Evolutionary conservation across 1,140 invertebrate genomes (phyloP), one percentile per base, ranked within the genome.

Genomic region (Ostrea denselamellosa): DNA sequence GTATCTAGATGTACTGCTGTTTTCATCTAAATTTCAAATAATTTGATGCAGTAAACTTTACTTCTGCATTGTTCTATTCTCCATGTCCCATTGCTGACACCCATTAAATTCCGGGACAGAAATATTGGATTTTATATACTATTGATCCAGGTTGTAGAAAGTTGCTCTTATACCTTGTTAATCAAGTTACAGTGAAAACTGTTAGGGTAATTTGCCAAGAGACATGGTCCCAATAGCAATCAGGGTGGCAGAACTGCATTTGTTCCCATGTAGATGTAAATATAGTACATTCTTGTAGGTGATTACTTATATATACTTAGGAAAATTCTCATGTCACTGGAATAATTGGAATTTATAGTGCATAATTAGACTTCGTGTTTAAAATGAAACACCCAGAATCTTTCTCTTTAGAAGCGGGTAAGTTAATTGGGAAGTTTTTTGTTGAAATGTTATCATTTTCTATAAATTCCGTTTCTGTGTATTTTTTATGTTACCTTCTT

Each of bases 41-140:
- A 28, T 28, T 34, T 77, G 68, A 71, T 77, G 68, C 22, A 62
- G n/a, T 19, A 62, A 62, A 7, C n/a, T n/a, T 62, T 25, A 25
- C 10, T 77, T 77, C 28, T 77, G 22, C 68, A 77, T 77, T 77
- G 68, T 77, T 77, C 68, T 77, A 34, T 14, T 62, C n/a, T 62
- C 10, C 58, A 62, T 34, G 68, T 34, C 68, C 25, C 68, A 28
- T 34, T 14, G 8, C 34, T 25, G 28, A 12, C 28, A 77, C 68
- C 68, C 68, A 77, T 77, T 77, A 77, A 77, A 77, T 77, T 77
- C 68, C 22, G 25, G 68, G 68, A 17, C 14, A 77, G 28, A 25
- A 77, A 77, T 28, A 28, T 77, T 77, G 68, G 25, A 77, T 77
- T 25, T 28, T 44, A 44, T 22, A 25, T 77, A 25, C 68, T 25